Evolutionary conservation across 2,113 vertebrate species (phyloP), one percentile per base, ranked within the genome.

Genomic region (Thomomys bottae): DNA sequence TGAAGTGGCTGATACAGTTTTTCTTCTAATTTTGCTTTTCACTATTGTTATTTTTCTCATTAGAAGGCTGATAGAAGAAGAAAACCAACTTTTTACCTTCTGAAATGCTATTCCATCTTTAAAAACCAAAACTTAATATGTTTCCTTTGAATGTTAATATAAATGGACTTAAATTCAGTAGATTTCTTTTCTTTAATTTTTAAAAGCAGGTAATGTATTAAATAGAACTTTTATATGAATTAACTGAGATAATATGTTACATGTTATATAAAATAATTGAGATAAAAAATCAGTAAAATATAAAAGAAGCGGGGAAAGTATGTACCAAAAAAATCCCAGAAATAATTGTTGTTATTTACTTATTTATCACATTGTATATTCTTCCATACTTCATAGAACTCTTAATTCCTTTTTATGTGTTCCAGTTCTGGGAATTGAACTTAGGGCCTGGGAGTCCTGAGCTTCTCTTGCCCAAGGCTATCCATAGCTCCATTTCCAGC

Each of bases 11-110:
- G 49, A 75, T 73, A 36, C n/a, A 54, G 80, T 34, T 87, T 84
- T 93, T 89, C 28, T 73, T 88, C 9, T 36, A 59, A 66, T 85
- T 90, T 93, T 61, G 45, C 21, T 67, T 71, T 87, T 67, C 67
- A 2, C 34, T 90, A 63, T 21, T 26, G 83, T 20, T 45, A n/a
- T 71, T 54, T 28, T 28, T 57, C 73, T 77, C 85, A 81, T 40
- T 28, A 4, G 59, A 70, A 20, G 3, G n/a, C 61, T 77, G 34
- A 18, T 71, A 21, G 8, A 86, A n/a, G 71, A 79, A 86, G 66
- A 83, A 75, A 66, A 76, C 54, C 61, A 32, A 79, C 7, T 14
- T 49, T 68, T 75, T 8, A 40, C 1, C 24, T 57, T 90, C 81
- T 59, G 12, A 78, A 88, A 28, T 32, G 3, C 8, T 67, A 72